Conservation (phyloP, 2,888 invertebrate species). For the Cepaea hortensis region DNA sequence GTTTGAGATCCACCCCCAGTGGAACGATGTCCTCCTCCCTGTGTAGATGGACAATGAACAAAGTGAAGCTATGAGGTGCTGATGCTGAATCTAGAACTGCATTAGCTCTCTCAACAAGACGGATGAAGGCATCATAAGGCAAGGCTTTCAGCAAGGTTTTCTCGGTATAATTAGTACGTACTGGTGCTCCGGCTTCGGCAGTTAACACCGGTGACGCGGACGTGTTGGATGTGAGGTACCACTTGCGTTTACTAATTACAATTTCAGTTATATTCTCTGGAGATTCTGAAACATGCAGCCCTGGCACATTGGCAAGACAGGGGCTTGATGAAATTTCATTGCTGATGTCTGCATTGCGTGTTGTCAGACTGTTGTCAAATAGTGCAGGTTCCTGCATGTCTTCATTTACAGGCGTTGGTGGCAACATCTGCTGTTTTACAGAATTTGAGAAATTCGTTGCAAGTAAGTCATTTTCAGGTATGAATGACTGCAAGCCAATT, state of each 20-base stretch:
- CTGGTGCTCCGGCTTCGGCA: not conserved
- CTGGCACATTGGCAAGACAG: not conserved
- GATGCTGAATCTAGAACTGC: constrained; percentile 11
- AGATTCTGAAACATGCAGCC: not conserved
- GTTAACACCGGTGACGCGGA: constrained; percentile 13
- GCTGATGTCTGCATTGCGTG: not conserved
- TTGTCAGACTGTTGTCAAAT: not conserved
- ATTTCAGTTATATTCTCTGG: not conserved
- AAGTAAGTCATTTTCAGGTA: not conserved
- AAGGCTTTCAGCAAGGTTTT: not conserved
- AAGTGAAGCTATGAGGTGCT: not conserved
- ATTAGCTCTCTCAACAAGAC: constrained; percentile 20
- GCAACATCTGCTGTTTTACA: not conserved
- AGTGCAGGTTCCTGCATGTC: not conserved
- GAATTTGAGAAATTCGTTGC: not conserved
- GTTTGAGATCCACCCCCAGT: constrained; percentile 34
- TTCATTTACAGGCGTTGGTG: not conserved
- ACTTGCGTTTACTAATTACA: constrained; percentile 43
- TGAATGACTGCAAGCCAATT: not conserved
- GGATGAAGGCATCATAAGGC: not conserved
- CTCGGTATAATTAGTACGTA: not conserved
- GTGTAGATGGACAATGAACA: constrained; percentile 25
- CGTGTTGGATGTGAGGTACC: constrained; percentile 43
- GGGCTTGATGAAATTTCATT: not conserved
- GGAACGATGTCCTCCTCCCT: constrained; percentile 6